Percentiles rank a stretch among this genome's conserved stretches.
Evolutionary conservation across 2,797 vertebrate species (phyloP).

Genomic region (Malacoraja senta): DNA sequence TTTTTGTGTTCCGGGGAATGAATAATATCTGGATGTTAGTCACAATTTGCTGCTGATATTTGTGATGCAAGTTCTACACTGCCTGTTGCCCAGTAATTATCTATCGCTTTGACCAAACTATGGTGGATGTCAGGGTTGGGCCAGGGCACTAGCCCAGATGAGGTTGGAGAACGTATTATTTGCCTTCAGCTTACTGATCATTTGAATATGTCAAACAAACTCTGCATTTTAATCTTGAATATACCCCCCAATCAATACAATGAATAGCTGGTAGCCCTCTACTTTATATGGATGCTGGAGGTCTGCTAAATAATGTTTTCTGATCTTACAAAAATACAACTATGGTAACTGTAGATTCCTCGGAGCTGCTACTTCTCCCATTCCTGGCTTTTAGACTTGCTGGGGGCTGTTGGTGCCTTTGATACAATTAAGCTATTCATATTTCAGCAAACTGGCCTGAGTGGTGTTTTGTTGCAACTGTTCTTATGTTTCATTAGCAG

Average conservation of each 20-base stretch:
- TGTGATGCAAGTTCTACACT: background rate
- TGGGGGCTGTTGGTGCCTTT: background rate
- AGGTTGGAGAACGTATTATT: background rate
- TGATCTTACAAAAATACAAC: background rate
- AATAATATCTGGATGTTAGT: background rate
- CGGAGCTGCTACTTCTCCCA: background rate
- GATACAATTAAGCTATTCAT: background rate
- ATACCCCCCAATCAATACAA: too few relatives aligned
- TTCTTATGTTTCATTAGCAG: background rate
- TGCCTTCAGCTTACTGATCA: background rate
- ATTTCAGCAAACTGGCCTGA: background rate
- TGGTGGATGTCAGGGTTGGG: background rate
- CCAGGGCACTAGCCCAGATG: background rate
- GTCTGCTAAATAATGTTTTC: background rate
- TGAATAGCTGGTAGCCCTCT: background rate
- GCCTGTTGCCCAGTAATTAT: background rate
- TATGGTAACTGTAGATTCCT: background rate
- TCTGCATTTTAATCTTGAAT: background rate
- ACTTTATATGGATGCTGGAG: background rate
- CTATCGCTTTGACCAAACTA: background rate
- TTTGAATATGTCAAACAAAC: background rate
- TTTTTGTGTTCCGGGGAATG: background rate
- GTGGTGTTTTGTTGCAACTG: background rate
- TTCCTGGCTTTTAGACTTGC: background rate
- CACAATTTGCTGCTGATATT: background rate